Percentiles rank a stretch among this genome's conserved stretches.
These are phyloP conservation scores for Phalera bucephala DNA, from an alignment of 2,888 invertebrate species.

Conservation along the genomic window DNA sequence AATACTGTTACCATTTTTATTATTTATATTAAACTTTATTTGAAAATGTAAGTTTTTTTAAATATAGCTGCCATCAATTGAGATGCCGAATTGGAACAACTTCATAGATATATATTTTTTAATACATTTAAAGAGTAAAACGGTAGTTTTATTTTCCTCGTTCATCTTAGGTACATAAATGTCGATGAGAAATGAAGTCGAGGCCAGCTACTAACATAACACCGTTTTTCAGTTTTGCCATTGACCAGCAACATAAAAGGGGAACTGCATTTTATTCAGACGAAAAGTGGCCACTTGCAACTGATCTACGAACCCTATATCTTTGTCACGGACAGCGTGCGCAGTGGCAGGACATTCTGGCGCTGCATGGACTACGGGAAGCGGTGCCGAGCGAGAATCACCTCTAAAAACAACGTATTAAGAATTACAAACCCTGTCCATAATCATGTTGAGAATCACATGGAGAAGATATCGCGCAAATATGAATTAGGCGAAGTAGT, in stretches of 20 bases:
- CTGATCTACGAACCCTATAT: constrained; percentile 76
- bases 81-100: too few species aligned
- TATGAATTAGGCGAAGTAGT: constrained; percentile 75
- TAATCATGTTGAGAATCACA: constrained; percentile 69
- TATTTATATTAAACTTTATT: too few species aligned
- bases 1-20: too few species aligned
- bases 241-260: constrained; percentile 58
- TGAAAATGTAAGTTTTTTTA: too few species aligned
- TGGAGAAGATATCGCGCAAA: constrained; percentile 68
- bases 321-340: constrained; percentile 77
- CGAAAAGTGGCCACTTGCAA: constrained; percentile 76
- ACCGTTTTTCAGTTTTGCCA: constrained; percentile 54
- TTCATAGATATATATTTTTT: too few species aligned
- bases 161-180: too few species aligned
- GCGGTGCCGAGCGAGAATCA: constrained; percentile 75
- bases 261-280: constrained; percentile 76
- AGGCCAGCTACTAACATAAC: constrained; percentile 12
- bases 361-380: constrained; percentile 78
- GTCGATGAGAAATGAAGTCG: too few species aligned
- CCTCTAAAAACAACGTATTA: constrained; percentile 73
- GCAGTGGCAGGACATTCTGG: constrained; percentile 78
- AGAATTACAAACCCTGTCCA: constrained; percentile 74
- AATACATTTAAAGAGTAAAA: too few species aligned
- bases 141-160: too few species aligned
- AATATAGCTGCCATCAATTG: too few species aligned